Conservation (phyloP, 35 echinoderm and acorn worm species). For the Heliocidaris tuberculata region DNA sequence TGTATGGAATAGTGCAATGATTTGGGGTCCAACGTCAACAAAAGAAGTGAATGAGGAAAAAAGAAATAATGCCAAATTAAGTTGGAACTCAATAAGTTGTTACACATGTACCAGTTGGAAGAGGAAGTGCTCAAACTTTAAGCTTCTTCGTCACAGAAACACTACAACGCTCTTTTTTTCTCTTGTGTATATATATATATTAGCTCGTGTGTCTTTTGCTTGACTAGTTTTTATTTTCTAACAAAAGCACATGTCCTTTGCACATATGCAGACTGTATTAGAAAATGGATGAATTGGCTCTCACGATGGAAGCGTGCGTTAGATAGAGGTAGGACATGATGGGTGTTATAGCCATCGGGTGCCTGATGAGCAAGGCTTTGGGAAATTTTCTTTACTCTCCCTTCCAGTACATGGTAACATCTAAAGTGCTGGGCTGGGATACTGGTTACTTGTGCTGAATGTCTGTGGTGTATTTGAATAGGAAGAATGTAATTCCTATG, state of each 20-base stretch:
- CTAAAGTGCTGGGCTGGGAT: not conserved
- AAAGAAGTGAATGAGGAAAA: not conserved
- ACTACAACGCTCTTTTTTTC: not conserved
- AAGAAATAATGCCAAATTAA: slow-evolving; percentile 29
- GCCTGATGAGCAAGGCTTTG: not conserved
- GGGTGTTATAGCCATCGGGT: not conserved
- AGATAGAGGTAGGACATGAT: not conserved
- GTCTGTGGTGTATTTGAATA: not conserved
- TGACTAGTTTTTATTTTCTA: not conserved
- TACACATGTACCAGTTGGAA: not conserved
- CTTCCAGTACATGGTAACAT: not conserved
- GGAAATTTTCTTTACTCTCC: not conserved
- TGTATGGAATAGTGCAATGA: slow-evolving; percentile 54
- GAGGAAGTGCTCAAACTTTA: not conserved
- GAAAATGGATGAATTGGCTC: not conserved
- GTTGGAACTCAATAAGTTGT: slow-evolving; percentile 14
- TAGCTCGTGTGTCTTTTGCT: slow-evolving; percentile 16
- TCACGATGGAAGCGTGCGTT: not conserved
- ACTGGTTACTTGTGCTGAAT: not conserved
- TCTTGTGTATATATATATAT: slow-evolving; percentile 13
- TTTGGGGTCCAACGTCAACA: slow-evolving; percentile 38
- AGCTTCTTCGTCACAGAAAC: not conserved
- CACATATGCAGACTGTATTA: slow-evolving; percentile 11
- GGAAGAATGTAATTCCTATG: not conserved
- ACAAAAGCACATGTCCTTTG: slow-evolving; percentile 16